Conservation (phyloP, 2,797 vertebrate species). For the Bucorvus abyssinicus region DNA sequence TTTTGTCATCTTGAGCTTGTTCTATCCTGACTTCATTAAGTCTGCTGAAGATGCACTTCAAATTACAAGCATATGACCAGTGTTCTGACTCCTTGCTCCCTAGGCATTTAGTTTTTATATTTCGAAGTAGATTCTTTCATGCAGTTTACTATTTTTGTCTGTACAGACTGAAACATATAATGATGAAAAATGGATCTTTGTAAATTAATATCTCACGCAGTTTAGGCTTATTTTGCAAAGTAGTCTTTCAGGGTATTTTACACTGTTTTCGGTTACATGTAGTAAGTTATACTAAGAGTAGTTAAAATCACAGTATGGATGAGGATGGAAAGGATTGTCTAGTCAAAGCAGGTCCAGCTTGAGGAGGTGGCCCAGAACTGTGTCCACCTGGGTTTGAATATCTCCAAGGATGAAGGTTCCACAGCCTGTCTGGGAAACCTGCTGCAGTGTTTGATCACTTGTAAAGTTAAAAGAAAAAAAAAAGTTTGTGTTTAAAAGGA, state of each 20-base stretch:
- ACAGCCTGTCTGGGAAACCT: not conserved
- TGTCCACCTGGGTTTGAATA: not conserved
- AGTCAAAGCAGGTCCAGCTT: not conserved
- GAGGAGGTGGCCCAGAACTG: not conserved
- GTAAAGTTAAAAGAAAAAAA: not conserved
- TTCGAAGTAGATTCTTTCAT: not conserved
- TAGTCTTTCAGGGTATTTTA: not conserved
- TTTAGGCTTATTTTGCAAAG: not conserved
- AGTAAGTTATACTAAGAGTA: not conserved
- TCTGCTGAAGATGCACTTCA: not conserved
- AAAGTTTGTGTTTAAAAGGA: not conserved
- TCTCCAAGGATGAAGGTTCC: not conserved
- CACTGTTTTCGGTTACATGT: not conserved
- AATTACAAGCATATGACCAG: not conserved
- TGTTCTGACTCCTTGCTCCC: not conserved
- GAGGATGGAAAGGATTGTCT: rapidly evolving
- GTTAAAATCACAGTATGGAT: not conserved
- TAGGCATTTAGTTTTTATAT: not conserved
- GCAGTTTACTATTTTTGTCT: not conserved
- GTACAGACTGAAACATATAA: not conserved
- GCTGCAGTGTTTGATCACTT: not conserved
- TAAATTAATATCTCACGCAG: not conserved
- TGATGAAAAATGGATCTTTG: not conserved
- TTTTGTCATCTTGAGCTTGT: conserved; percentile 13
- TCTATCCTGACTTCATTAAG: not conserved